Conservation (phyloP, 2,888 invertebrate genomes). For the Steromphala cineraria region DNA sequence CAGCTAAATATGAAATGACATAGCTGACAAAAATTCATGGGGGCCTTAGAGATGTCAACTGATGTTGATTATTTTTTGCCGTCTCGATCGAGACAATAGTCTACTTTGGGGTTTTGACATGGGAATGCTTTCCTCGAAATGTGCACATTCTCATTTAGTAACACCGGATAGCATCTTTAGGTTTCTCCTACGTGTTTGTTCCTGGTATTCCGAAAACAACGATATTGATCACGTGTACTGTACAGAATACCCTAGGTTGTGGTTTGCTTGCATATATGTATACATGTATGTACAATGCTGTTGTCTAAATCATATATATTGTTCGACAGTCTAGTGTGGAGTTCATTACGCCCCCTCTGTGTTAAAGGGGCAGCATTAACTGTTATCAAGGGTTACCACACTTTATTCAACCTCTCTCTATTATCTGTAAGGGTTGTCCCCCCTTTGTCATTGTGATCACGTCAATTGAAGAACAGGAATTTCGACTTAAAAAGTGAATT, state of each 20-base stretch:
- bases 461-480: no score
- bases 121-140: not conserved
- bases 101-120: not conserved
- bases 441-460: not conserved
- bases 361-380: slow-evolving; percentile 1
- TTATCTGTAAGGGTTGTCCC: slow-evolving; percentile 12
- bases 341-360: not conserved
- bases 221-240: slow-evolving; percentile 5
- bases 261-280: slow-evolving; percentile 1
- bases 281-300: slow-evolving; percentile 13
- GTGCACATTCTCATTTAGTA: not conserved
- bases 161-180: not conserved
- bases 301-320: not conserved
- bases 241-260: slow-evolving; percentile 8
- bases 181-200: not conserved
- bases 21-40: not conserved
- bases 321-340: not conserved
- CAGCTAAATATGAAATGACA: not conserved
- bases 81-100: not conserved
- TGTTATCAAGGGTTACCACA: slow-evolving; percentile 1
- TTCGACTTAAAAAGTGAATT: slow-evolving; percentile 3
- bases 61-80: not conserved
- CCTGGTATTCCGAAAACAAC: slow-evolving; percentile 16
- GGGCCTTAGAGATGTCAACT: slow-evolving; percentile 15
- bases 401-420: slow-evolving; percentile 1